phyloP scores from a whole-genome alignment of 2,113 vertebrate species.

The Myocastor coypus region DNA sequence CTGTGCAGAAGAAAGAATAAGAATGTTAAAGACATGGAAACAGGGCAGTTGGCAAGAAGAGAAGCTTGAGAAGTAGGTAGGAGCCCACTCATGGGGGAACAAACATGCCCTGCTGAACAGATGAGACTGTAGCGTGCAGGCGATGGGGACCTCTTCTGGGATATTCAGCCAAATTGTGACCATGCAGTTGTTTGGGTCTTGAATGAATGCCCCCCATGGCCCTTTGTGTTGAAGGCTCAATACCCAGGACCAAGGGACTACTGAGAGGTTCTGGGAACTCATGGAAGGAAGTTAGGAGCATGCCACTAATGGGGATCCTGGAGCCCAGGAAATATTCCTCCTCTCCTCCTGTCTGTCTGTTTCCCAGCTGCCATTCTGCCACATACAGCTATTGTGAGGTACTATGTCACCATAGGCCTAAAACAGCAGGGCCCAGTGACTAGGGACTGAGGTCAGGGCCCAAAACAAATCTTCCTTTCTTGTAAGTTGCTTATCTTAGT shows the following conservation, averaged over 20 bases:
- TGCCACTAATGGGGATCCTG: neutral
- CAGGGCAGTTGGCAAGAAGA: neutral
- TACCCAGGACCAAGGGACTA: neutral
- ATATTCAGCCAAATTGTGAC: neutral
- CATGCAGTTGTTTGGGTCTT: neutral
- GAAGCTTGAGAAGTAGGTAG: neutral
- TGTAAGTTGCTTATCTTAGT: neutral
- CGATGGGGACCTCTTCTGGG: neutral
- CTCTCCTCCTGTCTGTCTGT: neutral
- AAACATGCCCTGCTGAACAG: neutral
- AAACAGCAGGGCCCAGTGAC: neutral
- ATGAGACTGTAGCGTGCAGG: neutral
- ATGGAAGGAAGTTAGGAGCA: neutral
- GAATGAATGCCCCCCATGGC: neutral
- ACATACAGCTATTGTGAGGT: too few relatives aligned
- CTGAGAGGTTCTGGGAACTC: neutral
- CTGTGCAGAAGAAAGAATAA: neutral
- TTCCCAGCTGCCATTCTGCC: neutral
- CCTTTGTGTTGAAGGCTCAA: neutral
- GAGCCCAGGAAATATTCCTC: neutral
- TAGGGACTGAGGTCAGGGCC: neutral
- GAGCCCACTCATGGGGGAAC: neutral
- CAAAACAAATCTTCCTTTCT: neutral
- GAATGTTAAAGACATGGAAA: neutral
- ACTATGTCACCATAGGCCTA: neutral